phyloP scores from a whole-genome alignment of 2,113 vertebrate species.

The Suricata suricatta region DNA sequence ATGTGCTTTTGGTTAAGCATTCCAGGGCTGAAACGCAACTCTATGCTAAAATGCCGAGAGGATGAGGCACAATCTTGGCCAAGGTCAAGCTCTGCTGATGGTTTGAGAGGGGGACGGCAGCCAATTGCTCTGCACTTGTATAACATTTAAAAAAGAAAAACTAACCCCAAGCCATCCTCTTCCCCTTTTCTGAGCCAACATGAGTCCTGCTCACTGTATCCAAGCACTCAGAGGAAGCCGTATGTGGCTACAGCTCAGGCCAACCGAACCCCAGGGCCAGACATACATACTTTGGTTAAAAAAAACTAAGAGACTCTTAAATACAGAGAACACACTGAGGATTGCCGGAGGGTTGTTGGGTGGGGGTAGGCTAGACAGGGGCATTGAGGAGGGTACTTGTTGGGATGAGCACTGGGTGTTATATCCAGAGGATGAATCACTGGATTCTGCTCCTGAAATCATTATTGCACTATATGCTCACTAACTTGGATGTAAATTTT shows the following conservation, averaged over 20 bases:
- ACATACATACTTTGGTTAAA: conserved; percentile 1
- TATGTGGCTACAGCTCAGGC: neutral
- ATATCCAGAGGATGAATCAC: too few relatives aligned
- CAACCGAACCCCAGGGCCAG: conserved; percentile 13
- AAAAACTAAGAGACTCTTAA: neutral
- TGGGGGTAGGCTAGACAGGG: too few relatives aligned
- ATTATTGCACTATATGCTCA: too few relatives aligned
- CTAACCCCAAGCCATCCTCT: conserved; percentile 58
- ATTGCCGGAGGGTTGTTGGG: too few relatives aligned
- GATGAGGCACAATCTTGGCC: conserved; percentile 72
- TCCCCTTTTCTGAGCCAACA: conserved; percentile 64
- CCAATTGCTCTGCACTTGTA: conserved; percentile 67
- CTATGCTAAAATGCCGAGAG: conserved; percentile 9
- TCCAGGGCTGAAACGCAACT: conserved; percentile 70
- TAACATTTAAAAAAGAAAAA: conserved; percentile 58
- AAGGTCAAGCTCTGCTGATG: conserved; percentile 74
- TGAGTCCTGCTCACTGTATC: conserved; percentile 21
- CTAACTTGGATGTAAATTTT: too few relatives aligned
- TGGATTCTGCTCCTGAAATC: too few relatives aligned
- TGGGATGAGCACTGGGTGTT: too few relatives aligned
- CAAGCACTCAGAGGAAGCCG: conserved; percentile 40
- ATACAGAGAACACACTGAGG: too few relatives aligned
- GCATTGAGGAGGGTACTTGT: too few relatives aligned
- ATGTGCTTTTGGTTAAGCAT: conserved; percentile 70
- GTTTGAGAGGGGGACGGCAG: conserved; percentile 25